Evolutionary conservation across 2,797 vertebrate species (phyloP).

Genomic region (Chaetophractus vellerosus): DNA sequence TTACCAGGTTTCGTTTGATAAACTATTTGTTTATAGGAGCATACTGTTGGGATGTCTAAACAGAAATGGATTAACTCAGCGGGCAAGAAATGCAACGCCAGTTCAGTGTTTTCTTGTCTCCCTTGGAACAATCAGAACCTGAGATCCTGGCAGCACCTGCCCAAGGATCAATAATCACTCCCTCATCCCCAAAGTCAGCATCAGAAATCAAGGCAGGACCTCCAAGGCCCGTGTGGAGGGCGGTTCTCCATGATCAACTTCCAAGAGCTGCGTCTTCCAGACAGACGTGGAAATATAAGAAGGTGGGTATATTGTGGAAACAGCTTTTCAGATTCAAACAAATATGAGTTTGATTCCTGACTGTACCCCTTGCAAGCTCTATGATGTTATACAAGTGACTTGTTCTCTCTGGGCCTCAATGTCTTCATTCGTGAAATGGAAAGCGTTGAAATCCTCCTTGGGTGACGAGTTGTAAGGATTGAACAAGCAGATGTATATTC

Average conservation of each 20-base stretch:
- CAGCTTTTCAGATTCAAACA: neutral
- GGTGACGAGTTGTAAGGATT: neutral
- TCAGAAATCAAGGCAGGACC: slow-evolving; percentile 21
- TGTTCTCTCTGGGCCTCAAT: neutral
- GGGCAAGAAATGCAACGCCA: neutral
- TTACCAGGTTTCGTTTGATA: slow-evolving; percentile 76
- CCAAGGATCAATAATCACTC: neutral
- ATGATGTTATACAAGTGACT: neutral
- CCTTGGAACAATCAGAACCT: neutral
- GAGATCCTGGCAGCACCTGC: neutral
- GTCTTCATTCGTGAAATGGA: slow-evolving; percentile 52
- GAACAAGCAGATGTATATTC: neutral
- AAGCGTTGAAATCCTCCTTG: neutral
- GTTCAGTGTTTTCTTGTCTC: slow-evolving; percentile 29
- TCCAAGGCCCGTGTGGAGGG: neutral
- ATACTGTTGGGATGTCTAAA: slow-evolving; percentile 56
- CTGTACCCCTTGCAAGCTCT: neutral
- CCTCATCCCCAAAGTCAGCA: neutral
- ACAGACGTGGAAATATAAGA: neutral
- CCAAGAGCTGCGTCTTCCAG: neutral
- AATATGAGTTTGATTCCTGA: neutral
- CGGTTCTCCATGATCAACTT: neutral
- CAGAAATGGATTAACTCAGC: slow-evolving; percentile 70
- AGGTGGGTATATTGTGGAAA: neutral
- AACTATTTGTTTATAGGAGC: slow-evolving; percentile 75